Evolutionary conservation across 1,140 invertebrate genomes (phyloP).

Genomic region (Augochlora pura): DNA sequence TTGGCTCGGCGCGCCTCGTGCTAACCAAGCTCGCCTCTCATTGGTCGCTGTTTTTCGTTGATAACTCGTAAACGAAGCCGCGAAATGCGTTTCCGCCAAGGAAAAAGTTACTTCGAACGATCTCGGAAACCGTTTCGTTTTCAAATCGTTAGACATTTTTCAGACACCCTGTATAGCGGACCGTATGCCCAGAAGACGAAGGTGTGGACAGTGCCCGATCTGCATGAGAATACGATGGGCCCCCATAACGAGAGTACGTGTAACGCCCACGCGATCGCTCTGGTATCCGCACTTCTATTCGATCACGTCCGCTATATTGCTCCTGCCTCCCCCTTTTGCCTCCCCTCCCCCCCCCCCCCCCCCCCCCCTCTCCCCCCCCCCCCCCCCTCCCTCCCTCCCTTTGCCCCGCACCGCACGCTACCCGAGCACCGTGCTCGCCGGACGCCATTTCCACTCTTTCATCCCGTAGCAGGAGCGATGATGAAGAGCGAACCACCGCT

Average conservation of each 20-base stretch:
- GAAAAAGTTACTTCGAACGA: too few relatives aligned
- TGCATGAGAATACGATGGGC: constrained; percentile 68
- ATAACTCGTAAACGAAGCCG: too few relatives aligned
- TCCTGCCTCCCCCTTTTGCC: background rate
- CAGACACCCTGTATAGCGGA: background rate
- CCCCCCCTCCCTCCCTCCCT: constrained; percentile 28
- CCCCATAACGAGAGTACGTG: constrained; percentile 71
- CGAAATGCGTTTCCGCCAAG: too few relatives aligned
- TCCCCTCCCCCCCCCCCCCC: constrained; percentile 21
- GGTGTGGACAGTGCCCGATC: constrained; percentile 67
- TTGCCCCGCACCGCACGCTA: too few relatives aligned
- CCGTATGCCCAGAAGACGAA: constrained; percentile 25
- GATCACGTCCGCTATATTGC: constrained; percentile 18
- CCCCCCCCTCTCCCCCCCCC: constrained; percentile 18
- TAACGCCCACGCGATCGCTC: constrained; percentile 73
- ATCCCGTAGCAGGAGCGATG: constrained; percentile 51
- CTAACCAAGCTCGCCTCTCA: too few relatives aligned
- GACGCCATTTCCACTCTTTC: constrained; percentile 23
- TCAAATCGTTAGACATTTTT: too few relatives aligned
- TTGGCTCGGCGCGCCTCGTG: too few relatives aligned
- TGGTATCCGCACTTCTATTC: constrained; percentile 62
- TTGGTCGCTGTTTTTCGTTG: too few relatives aligned
- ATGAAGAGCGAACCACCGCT: constrained; percentile 60
- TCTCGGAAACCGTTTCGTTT: too few relatives aligned
- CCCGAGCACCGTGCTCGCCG: constrained; percentile 8